These are phyloP conservation scores for Brachyistius frenatus DNA, from an alignment of 2,113 vertebrate genomes.

Conservation along the genomic window DNA sequence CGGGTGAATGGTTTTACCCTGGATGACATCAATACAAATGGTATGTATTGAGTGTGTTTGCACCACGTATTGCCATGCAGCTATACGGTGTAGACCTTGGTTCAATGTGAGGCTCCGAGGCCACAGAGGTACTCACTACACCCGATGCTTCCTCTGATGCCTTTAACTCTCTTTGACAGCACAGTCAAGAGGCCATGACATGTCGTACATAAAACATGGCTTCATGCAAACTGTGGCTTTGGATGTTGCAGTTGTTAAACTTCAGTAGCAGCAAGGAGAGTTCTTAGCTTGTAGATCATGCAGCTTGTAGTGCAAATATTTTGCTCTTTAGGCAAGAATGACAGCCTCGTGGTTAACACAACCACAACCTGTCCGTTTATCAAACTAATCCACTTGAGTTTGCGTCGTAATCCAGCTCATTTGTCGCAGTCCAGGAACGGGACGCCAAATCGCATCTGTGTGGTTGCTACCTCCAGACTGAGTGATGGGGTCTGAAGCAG, in stretches of 20 bases:
- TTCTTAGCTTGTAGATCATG: constrained; percentile 9
- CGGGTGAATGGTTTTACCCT: too few species aligned
- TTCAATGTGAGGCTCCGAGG: not conserved
- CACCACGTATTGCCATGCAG: not conserved
- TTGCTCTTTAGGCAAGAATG: constrained; percentile 16
- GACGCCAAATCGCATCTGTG: constrained; percentile 34
- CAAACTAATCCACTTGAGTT: constrained; percentile 44
- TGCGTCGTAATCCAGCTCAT: constrained; percentile 38
- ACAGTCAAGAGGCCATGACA: constrained; percentile 3
- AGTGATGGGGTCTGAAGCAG: constrained; percentile 48
- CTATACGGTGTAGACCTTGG: not conserved
- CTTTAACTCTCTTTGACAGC: constrained; percentile 1
- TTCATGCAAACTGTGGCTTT: not conserved
- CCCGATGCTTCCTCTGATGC: not conserved
- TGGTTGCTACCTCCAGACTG: constrained; percentile 49
- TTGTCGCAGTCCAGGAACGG: constrained; percentile 2
- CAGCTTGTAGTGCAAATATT: constrained; percentile 5
- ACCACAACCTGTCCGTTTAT: constrained; percentile 42
- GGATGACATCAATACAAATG: too few species aligned
- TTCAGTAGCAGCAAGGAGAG: not conserved
- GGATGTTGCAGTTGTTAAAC: constrained; percentile 9
- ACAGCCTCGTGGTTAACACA: constrained; percentile 6
- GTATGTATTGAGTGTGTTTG: not conserved
- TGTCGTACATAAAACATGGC: not conserved
- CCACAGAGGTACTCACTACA: not conserved